Evolutionary conservation across 2,888 invertebrate species (phyloP), one percentile per base, ranked within the genome.

Genomic region (Luffia ferchaultella): DNA sequence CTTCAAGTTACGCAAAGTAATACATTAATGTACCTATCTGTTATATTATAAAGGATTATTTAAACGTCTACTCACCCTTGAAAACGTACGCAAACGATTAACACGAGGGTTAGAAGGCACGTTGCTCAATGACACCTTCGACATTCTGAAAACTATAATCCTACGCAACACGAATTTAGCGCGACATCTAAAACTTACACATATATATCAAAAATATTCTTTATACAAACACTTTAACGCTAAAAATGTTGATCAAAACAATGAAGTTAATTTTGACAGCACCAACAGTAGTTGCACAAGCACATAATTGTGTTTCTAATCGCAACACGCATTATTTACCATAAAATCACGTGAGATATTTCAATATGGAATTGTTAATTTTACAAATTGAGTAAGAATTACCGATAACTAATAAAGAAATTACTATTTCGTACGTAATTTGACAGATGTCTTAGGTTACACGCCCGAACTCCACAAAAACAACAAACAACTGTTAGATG

Each of bases 51-150:
- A n/a, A n/a, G n/a, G n/a, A n/a, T n/a, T n/a, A n/a, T n/a, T n/a
- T n/a, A n/a, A n/a, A n/a, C 12, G 12, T 49, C 55, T 58, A 68
- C 83, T 79, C 65, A 82, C 83, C 73, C 82, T 76, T 55, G 80
- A 83, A 71, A 68, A 76, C 48, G 82, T 83, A 65, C 82, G 68
- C 54, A 82, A 66, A 50, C 83, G 76, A 62, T 63, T 77, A 54
- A 83, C 78, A 56, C 82, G 69, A 58, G 82, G 82, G 60, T 83
- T 83, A 55, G 83, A 80, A 56, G 82, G 78, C 56, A 82, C 72
- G 67, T 82, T 84, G 59, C 72, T 82, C 53, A 84, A 68, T 58
- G 83, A 83, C 60, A 74, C 76, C 62, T 80, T 80, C 58, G 83
- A 84, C 83, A 84, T 84, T 58, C 68, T 73, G 58, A 58, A 30